Percentiles rank a stretch among this genome's conserved stretches.
These are phyloP conservation scores for Caenorhabditis doughertyi DNA, from an alignment of 2,888 invertebrate species.

Conservation along the genomic window DNA sequence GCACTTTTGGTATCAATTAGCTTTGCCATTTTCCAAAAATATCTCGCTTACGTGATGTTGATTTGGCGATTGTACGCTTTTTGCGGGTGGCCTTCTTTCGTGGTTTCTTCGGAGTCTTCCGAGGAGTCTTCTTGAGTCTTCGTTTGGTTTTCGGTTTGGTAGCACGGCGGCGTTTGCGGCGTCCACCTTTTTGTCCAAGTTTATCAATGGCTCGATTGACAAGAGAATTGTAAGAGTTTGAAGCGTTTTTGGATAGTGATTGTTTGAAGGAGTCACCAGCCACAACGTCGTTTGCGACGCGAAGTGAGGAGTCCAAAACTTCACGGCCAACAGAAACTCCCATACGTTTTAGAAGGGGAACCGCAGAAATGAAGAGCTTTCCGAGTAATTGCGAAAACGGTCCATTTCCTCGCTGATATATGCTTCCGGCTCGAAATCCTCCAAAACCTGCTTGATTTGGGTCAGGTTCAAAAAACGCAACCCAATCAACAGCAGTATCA, in stretches of 20 bases:
- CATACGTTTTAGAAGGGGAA: too few relatives aligned
- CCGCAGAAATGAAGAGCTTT: too few relatives aligned
- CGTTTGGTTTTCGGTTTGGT: background rate
- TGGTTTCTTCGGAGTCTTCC: too few relatives aligned
- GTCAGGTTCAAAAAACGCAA: slow-evolving; percentile 9
- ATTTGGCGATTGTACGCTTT: background rate
- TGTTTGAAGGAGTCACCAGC: slow-evolving; percentile 23
- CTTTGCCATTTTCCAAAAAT: slow-evolving; percentile 36
- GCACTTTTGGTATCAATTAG: slow-evolving; percentile 5
- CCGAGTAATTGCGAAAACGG: too few relatives aligned
- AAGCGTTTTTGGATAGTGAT: slow-evolving; percentile 15
- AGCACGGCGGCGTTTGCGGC: background rate
- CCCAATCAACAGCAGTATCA: slow-evolving; percentile 34
- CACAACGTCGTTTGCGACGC: slow-evolving; percentile 30
- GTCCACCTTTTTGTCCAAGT: slow-evolving; percentile 12
- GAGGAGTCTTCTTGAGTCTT: too few relatives aligned
- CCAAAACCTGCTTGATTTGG: slow-evolving; percentile 18
- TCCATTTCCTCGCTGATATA: too few relatives aligned
- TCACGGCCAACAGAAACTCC: too few relatives aligned
- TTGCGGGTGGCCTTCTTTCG: too few relatives aligned
- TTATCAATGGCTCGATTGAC: slow-evolving; percentile 19
- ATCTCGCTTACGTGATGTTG: slow-evolving; percentile 5
- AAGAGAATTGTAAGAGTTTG: slow-evolving; percentile 15
- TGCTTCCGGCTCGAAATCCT: slow-evolving; percentile 42
- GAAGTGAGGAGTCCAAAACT: too few relatives aligned